These are phyloP conservation scores for Tetranychus cinnabarinus DNA, from an alignment of 1,140 invertebrate species.

Conservation along the genomic window DNA sequence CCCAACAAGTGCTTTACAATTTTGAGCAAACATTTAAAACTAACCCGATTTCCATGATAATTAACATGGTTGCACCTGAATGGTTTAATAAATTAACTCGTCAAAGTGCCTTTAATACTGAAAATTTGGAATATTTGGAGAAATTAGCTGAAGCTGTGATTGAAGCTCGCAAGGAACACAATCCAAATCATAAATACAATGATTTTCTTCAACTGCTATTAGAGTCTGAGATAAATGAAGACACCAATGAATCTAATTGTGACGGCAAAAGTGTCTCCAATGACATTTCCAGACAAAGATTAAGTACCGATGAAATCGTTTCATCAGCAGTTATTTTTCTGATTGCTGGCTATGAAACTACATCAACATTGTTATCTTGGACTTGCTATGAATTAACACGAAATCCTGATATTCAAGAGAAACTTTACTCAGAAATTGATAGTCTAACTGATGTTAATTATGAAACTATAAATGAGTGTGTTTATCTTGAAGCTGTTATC, in stretches of 20 bases:
- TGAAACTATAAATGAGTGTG: neutral
- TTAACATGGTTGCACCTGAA: neutral
- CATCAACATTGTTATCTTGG: constrained; percentile 23
- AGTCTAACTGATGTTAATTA: neutral
- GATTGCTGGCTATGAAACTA: constrained; percentile 31
- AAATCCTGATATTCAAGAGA: constrained; percentile 24
- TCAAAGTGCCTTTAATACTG: no score
- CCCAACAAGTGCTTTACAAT: neutral
- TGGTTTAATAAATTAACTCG: neutral
- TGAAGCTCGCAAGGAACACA: neutral
- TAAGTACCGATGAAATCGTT: constrained; percentile 34
- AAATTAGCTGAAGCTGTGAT: neutral
- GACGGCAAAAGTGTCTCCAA: neutral
- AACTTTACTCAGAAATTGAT: constrained; percentile 22
- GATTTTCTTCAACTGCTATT: neutral
- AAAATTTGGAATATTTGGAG: neutral
- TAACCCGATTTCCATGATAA: neutral
- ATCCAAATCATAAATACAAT: neutral
- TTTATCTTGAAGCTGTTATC: constrained; percentile 20
- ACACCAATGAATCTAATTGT: neutral
- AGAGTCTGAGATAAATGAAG: neutral
- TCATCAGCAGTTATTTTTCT: constrained; percentile 37
- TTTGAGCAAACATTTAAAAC: neutral
- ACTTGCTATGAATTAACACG: constrained; percentile 24
- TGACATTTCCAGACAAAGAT: constrained; percentile 8